phyloP scores from a whole-genome alignment of 2,888 invertebrate genomes.

The Tholera decimalis region DNA sequence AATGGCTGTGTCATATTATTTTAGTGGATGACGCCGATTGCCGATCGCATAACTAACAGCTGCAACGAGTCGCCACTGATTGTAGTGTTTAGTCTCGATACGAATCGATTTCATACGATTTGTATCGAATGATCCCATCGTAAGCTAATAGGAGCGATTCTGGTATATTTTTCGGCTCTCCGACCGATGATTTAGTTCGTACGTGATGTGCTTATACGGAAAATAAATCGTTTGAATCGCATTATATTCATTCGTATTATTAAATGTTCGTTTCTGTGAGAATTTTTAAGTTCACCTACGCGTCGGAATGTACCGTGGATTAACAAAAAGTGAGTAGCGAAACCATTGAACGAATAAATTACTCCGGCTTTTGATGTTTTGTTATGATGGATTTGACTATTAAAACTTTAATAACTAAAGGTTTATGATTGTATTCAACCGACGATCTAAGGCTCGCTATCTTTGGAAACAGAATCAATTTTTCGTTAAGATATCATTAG shows the following conservation, averaged over 20 bases:
- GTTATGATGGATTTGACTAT: constrained; percentile 49
- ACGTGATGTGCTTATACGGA: constrained; percentile 89
- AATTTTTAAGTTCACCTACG: constrained; percentile 84
- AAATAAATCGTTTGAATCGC: constrained; percentile 88
- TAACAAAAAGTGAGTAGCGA: constrained; percentile 66
- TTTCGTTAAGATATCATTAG: constrained; percentile 52
- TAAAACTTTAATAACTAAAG: constrained; percentile 52
- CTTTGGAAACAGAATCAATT: constrained; percentile 27
- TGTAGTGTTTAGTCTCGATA: constrained; percentile 89
- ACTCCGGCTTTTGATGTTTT: constrained; percentile 48
- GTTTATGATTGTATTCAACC: constrained; percentile 32
- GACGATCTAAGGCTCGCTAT: constrained; percentile 25
- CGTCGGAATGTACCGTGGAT: constrained; percentile 77
- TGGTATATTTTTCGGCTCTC: constrained; percentile 87
- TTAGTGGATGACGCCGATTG: constrained; percentile 89
- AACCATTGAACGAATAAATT: constrained; percentile 65
- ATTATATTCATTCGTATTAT: constrained; percentile 88
- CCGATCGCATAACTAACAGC: constrained; percentile 87
- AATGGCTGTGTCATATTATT: constrained; percentile 91
- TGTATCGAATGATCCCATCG: constrained; percentile 86
- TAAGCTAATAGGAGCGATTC: constrained; percentile 88
- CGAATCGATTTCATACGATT: constrained; percentile 89
- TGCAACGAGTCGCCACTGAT: constrained; percentile 84
- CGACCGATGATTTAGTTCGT: constrained; percentile 86
- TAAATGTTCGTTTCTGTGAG: constrained; percentile 89